These are phyloP conservation scores for Deilephila porcellus DNA, from an alignment of 2,888 invertebrate species.

Conservation along the genomic window DNA sequence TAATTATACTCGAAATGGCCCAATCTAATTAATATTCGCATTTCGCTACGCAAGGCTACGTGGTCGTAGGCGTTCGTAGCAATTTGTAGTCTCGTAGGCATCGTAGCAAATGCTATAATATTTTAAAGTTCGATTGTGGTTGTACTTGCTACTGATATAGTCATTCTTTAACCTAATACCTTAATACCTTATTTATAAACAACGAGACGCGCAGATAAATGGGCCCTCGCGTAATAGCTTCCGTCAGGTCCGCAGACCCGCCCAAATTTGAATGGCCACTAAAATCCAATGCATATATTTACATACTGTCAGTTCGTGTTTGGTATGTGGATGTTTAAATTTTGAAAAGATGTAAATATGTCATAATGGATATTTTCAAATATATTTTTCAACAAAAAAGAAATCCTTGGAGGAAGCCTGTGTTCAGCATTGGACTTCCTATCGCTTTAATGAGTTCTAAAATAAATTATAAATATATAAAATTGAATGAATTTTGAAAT, in stretches of 20 bases:
- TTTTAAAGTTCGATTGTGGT: background rate
- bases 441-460: too few species aligned
- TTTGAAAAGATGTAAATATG: background rate
- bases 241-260: background rate
- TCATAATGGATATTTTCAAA: too few species aligned
- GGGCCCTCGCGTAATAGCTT: slow-evolving; percentile 26
- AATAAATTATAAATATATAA: too few species aligned
- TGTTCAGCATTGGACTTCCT: too few species aligned
- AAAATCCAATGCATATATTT: slow-evolving; percentile 23
- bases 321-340: background rate
- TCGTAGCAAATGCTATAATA: background rate
- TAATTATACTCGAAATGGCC: slow-evolving; percentile 26
- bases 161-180: too few species aligned
- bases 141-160: background rate
- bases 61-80: slow-evolving; percentile 44
- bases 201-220: slow-evolving; percentile 29
- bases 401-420: too few species aligned
- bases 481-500: too few species aligned
- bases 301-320: slow-evolving; percentile 1
- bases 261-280: slow-evolving; percentile 14
- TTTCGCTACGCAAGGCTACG: slow-evolving; percentile 41
- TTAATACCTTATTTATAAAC: background rate
- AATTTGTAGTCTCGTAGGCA: slow-evolving; percentile 33
- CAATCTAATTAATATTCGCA: slow-evolving; percentile 32
- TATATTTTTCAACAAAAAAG: too few species aligned